Percentiles rank a stretch among this genome's conserved stretches.
Conservation (phyloP, 2,797 vertebrate species). For the Syncerus caffer region DNA sequence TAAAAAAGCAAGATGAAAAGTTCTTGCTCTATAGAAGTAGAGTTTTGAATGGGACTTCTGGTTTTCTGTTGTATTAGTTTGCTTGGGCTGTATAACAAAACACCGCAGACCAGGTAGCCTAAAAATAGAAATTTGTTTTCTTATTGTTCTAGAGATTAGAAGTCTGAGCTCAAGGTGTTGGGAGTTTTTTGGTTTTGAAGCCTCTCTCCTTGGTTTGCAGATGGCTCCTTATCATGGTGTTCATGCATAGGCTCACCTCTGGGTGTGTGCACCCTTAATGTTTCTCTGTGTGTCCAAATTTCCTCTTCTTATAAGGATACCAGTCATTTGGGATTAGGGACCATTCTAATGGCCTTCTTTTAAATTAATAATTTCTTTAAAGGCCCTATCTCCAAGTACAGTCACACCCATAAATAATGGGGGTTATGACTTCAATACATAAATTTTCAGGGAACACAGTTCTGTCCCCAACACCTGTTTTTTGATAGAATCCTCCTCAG, state of each 20-base stretch:
- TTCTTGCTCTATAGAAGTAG: background rate
- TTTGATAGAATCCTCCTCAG: background rate
- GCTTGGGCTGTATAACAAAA: background rate
- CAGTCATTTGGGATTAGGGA: background rate
- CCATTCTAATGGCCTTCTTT: background rate
- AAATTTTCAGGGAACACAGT: background rate
- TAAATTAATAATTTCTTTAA: background rate
- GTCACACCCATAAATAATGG: background rate
- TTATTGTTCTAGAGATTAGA: background rate
- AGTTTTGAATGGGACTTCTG: background rate
- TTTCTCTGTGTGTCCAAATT: background rate
- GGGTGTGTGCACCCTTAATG: background rate
- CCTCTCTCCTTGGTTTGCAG: background rate
- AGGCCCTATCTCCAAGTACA: background rate
- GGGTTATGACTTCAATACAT: background rate
- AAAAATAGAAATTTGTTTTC: background rate
- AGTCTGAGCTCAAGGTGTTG: background rate
- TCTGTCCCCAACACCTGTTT: background rate
- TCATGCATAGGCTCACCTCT: background rate
- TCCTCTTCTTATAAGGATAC: background rate
- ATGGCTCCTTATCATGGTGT: background rate
- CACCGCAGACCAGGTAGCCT: background rate
- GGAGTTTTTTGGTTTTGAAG: background rate
- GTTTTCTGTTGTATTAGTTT: background rate
- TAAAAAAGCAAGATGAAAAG: background rate